These are phyloP conservation scores for Rhingia rostrata DNA, from an alignment of 2,888 invertebrate genomes.

Conservation along the genomic window DNA sequence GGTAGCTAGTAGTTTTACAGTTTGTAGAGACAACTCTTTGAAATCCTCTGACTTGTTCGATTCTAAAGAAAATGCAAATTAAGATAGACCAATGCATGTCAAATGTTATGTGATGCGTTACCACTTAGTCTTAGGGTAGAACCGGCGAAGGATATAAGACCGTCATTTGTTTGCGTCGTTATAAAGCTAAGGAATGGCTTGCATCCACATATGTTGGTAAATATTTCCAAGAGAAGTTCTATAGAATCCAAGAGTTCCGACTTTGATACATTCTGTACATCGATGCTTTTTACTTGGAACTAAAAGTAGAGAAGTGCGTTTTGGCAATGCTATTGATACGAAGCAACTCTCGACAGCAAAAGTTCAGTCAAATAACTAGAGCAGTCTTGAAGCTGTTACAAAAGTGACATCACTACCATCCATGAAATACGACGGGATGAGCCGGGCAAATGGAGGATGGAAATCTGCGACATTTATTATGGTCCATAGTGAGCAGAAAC, in stretches of 20 bases:
- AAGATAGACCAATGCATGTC: neutral
- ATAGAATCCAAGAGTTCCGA: slow-evolving; percentile 77
- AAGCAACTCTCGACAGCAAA: too few relatives aligned
- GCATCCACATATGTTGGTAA: slow-evolving; percentile 77
- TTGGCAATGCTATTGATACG: too few relatives aligned
- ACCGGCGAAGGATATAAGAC: slow-evolving; percentile 78
- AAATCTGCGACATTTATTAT: too few relatives aligned
- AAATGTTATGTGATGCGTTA: slow-evolving; percentile 56
- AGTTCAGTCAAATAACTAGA: too few relatives aligned
- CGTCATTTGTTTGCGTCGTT: slow-evolving; percentile 78
- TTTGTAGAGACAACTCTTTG: slow-evolving; percentile 63
- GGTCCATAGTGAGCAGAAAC: too few relatives aligned
- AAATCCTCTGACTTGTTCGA: slow-evolving; percentile 27
- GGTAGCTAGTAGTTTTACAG: slow-evolving; percentile 77
- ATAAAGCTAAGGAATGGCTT: slow-evolving; percentile 76
- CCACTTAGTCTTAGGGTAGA: slow-evolving; percentile 76
- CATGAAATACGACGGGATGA: too few relatives aligned
- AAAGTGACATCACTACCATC: too few relatives aligned
- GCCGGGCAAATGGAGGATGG: too few relatives aligned
- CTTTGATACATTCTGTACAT: slow-evolving; percentile 71
- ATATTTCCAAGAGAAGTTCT: slow-evolving; percentile 75
- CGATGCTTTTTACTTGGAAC: slow-evolving; percentile 79
- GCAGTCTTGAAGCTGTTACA: too few relatives aligned
- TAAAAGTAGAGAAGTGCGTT: slow-evolving; percentile 32
- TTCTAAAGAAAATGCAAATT: slow-evolving; percentile 19